Conservation (phyloP, 2,888 invertebrate species). For the Drosophila bunnanda region DNA sequence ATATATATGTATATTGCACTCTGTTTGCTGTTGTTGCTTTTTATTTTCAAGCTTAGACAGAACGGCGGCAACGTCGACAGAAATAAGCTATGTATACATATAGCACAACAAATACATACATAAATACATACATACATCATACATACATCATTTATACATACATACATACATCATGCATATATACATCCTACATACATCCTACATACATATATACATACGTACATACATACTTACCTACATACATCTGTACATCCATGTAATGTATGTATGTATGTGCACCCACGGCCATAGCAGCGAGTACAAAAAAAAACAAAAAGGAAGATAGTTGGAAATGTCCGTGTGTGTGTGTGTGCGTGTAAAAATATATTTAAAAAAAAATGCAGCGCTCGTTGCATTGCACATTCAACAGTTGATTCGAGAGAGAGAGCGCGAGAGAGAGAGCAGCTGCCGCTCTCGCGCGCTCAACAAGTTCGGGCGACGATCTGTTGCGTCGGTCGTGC, state of each 20-base stretch:
- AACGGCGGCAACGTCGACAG: conserved; percentile 54
- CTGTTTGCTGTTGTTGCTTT: conserved; percentile 34
- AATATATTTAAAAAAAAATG: conserved; percentile 63
- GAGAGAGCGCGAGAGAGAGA: conserved; percentile 41
- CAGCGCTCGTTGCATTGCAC: conserved; percentile 70
- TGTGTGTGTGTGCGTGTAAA: conserved; percentile 26
- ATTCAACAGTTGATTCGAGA: conserved; percentile 75
- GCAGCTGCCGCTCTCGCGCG: conserved; percentile 26
- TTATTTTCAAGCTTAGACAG: conserved; percentile 52
- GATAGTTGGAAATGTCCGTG: conserved; percentile 11
- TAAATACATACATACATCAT: not conserved
- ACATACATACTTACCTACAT: too few relatives aligned
- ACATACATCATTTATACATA: not conserved
- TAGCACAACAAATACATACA: not conserved
- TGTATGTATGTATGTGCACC: conserved; percentile 49
- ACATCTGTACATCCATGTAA: too few relatives aligned
- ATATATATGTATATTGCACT: conserved; percentile 26
- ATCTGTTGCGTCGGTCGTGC: conserved; percentile 54
- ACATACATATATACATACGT: not conserved
- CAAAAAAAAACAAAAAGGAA: conserved; percentile 12
- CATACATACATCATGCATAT: not conserved
- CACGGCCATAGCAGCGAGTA: conserved; percentile 57
- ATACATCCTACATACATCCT: too few relatives aligned
- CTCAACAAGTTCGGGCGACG: conserved; percentile 70
- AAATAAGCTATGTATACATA: conserved; percentile 36